Percentiles rank a stretch among this genome's conserved stretches.
These are phyloP conservation scores for Eristalis tenax DNA, from an alignment of 2,888 invertebrate genomes.

Conservation along the genomic window DNA sequence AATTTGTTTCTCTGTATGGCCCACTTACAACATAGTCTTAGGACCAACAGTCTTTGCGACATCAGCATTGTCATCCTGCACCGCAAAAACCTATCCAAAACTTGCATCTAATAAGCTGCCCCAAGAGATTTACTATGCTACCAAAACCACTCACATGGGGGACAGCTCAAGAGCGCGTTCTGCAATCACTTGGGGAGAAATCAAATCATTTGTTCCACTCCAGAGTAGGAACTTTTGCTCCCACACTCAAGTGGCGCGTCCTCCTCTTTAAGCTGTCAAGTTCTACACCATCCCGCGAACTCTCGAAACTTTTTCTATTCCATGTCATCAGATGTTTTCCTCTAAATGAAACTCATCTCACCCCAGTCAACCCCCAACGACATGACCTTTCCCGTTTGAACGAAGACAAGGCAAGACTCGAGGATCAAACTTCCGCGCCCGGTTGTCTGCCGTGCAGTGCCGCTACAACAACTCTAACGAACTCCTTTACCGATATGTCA, in stretches of 20 bases:
- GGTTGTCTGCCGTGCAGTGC: conserved; percentile 14
- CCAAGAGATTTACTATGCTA: background rate
- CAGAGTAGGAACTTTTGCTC: background rate
- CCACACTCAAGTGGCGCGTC: background rate
- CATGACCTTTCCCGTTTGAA: background rate
- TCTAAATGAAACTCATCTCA: background rate
- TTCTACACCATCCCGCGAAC: background rate
- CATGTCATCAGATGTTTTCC: background rate
- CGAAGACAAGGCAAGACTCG: background rate
- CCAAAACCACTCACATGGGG: background rate
- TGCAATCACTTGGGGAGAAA: background rate
- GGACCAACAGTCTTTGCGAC: too few species aligned
- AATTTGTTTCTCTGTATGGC: too few species aligned
- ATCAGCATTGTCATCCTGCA: too few species aligned
- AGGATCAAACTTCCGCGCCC: background rate
- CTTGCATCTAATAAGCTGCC: background rate
- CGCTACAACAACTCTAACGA: conserved; percentile 44
- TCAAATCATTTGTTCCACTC: background rate
- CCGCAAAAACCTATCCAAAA: background rate
- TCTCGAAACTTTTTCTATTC: background rate
- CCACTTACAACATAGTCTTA: too few species aligned
- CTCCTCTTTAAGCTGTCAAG: background rate
- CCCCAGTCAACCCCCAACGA: background rate
- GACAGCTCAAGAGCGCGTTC: background rate
- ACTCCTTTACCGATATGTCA: conserved; percentile 58